A percentile compares a stretch with the other conserved stretches of the same genome.
These are phyloP conservation scores for Archaeoteleia sp. DNA, from an alignment of 2,888 invertebrate genomes.

Conservation along the genomic window DNA sequence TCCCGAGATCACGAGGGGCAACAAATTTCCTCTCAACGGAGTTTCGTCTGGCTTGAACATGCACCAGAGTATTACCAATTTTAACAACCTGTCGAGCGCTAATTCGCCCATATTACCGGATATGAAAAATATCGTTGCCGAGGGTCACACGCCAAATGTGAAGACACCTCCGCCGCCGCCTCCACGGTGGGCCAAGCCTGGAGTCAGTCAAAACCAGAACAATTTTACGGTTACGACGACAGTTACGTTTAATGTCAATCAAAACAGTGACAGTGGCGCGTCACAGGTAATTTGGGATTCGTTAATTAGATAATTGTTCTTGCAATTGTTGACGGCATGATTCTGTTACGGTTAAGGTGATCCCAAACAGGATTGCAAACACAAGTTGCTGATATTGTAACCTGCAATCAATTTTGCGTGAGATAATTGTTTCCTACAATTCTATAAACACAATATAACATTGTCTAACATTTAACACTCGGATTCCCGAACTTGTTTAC, in stretches of 20 bases:
- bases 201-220: slow-evolving; percentile 76
- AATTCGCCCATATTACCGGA: slow-evolving; percentile 64
- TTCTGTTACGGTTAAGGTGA: too few species aligned
- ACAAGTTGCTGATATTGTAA: too few species aligned
- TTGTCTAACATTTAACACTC: too few species aligned
- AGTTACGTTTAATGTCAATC: slow-evolving; percentile 87
- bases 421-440: too few species aligned
- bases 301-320: too few species aligned
- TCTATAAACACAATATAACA: too few species aligned
- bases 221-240: slow-evolving; percentile 91
- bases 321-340: too few species aligned
- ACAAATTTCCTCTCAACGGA: slow-evolving; percentile 64
- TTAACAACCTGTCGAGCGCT: slow-evolving; percentile 63
- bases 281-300: slow-evolving; percentile 56
- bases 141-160: slow-evolving; percentile 62
- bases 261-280: slow-evolving; percentile 53
- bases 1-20: slow-evolving; percentile 59
- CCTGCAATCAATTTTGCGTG: too few species aligned
- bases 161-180: slow-evolving; percentile 88
- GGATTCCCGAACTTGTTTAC: too few species aligned
- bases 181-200: slow-evolving; percentile 89
- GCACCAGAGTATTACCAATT: slow-evolving; percentile 66
- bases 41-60: slow-evolving; percentile 64
- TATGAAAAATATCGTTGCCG: slow-evolving; percentile 58
- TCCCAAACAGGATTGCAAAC: too few species aligned